Base-by-base conservation (phyloP, 2,113 vertebrate genomes). In the Oryzias woworae region DNA sequence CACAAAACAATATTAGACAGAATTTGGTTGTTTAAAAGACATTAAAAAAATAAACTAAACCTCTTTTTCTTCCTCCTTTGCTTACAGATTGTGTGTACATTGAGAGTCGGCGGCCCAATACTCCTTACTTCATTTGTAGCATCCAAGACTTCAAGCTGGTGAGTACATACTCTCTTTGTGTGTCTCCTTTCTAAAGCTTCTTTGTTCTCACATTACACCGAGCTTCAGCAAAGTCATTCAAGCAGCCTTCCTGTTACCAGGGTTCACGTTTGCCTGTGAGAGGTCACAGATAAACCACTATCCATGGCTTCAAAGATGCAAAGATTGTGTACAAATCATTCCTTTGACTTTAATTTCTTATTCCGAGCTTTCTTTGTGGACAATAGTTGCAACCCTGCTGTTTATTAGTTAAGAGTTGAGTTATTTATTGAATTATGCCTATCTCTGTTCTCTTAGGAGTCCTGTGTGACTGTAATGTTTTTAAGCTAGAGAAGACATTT, bases 141-240 rank as follows among this genome's bases (percentile, higher is more conserved):
- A 99, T 99, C 92, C 97, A 99, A 93, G 97, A 99, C 92, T 99
- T 99, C 94, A 99, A 99, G 90, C 91, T 99, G 96, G 97, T 99
- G 94, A 98, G 97, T 94, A 87, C 65, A 74, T 48, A 72, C 71
- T 71, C 61, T 58, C 54, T 58, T 78, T 55, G 58, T 70, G 36
- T 53, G 50, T 43, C 26, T 45, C 20, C 13, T 73, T 51, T 67
- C 58, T 63, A 14, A 8, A 62, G 53, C 57, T n/a, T 49, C 58
- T 14, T 31, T 48, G 47, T 64, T 65, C 63, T 69, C 24, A 22
- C 50, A 5, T 50, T 63, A 60, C 51, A 24, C 67, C 50, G 49
- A 41, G 49, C 28, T 66, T 65, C 55, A 24, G 2, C 58, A 45
- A 51, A 56, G 41, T 2, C 10, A 49, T 50, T 16, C 53, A 65